Base-by-base conservation (phyloP, 1,140 invertebrate species). In the Scaptodrosophila lebanonensis region DNA sequence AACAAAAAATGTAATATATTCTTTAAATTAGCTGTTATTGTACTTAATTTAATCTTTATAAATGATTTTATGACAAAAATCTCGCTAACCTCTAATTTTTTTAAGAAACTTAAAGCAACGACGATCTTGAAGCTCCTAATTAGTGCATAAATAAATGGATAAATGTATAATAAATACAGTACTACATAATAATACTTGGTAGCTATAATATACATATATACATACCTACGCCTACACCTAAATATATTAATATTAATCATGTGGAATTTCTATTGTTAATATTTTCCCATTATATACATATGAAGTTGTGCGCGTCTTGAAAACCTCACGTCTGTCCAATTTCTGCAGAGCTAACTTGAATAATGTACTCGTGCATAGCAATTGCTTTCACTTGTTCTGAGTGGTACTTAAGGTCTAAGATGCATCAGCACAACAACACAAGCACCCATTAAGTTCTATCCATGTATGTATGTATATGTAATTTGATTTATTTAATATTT, bases 401-500 rank as follows among this genome's bases (percentile, higher is more conserved):
- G 8, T n/a, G 17, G 44, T 47, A 16, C 36, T 35, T 49, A 20
- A 42, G 22, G 12, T 20, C 12, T 15, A 38, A 20, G 5, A 29
- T 32, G 16, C 20, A 47, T 54, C 45, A 25, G 36, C 20, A 48
- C 54, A 47, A 17, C 29, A 9, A 45, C 50, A 51, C 49, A 57
- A 32, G 39, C 35, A 47, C 22, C 35, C 42, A 48, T 65, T 39
- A 42, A 56, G 3, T 4, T 25, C 22, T 64, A 64, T 54, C 47
- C 47, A 39, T 64, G 56, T 63, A 51, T 38, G 42, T 64, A 45
- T 65, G 57, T 47, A 54, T 58, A 57, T 67, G 56, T 66, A 56
- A 65, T 79, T 77, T 77, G 73, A 82, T 77, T 77, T 77, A 77
- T 77, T 77, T 77, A 77, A 77, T 77, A 69, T 83, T 83, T 83